These are phyloP conservation scores for Parascotia fuliginaria DNA, from an alignment of 2,888 invertebrate genomes.

Conservation along the genomic window DNA sequence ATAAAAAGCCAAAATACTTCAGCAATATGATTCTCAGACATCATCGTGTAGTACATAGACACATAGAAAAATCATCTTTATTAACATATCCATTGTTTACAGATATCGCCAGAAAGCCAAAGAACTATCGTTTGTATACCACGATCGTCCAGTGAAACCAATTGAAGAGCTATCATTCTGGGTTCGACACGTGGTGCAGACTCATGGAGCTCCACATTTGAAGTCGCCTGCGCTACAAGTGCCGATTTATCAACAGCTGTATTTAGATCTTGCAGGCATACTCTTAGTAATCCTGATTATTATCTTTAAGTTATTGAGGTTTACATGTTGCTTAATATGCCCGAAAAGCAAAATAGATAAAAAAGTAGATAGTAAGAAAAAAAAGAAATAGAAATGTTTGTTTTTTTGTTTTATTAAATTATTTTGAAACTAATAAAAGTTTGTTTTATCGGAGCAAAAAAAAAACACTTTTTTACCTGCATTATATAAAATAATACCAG, in stretches of 20 bases:
- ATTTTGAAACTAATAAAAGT: not conserved
- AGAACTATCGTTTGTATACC: constrained; percentile 19
- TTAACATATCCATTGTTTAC: no score
- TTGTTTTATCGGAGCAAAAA: no score
- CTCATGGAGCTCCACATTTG: constrained; percentile 79
- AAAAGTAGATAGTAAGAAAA: constrained; percentile 4
- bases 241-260: constrained; percentile 50
- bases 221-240: constrained; percentile 34
- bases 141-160: constrained; percentile 75
- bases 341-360: constrained; percentile 2
- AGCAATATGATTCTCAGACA: no score
- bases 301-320: constrained; percentile 1
- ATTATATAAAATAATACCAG: no score
- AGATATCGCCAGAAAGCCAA: constrained; percentile 19
- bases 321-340: not conserved
- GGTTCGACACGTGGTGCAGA: constrained; percentile 86
- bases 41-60: no score
- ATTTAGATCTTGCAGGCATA: constrained; percentile 27
- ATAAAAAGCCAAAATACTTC: no score
- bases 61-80: no score
- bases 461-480: no score
- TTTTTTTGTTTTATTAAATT: not conserved
- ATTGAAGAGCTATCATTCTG: constrained; percentile 86
- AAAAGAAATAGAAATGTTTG: not conserved
- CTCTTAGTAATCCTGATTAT: constrained; percentile 2